Percentiles rank a stretch among this genome's conserved stretches.
phyloP scores from a whole-genome alignment of 2,113 vertebrate genomes.

The Alligator sinensis region DNA sequence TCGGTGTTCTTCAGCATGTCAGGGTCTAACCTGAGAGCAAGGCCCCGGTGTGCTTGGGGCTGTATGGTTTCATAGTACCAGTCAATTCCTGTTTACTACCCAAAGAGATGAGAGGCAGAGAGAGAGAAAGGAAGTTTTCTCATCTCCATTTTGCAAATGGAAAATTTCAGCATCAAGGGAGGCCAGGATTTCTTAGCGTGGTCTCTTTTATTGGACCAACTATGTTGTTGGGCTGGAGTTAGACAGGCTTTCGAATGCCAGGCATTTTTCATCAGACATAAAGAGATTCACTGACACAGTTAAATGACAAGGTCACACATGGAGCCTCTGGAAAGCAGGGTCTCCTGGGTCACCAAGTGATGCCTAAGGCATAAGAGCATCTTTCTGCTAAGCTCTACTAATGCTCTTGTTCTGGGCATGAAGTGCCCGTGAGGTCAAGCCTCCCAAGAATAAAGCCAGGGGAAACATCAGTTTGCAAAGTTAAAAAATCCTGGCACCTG shows the following conservation, averaged over 20 bases:
- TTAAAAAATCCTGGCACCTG: too few relatives aligned
- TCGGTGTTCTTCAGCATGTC: too few relatives aligned
- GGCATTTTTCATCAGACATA: too few relatives aligned
- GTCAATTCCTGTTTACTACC: not conserved
- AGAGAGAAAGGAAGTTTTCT: not conserved
- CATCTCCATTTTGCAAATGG: not conserved
- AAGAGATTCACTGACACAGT: too few relatives aligned
- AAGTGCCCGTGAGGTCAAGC: not conserved
- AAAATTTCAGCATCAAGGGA: not conserved
- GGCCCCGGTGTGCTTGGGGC: not conserved
- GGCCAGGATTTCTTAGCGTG: too few relatives aligned
- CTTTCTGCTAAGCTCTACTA: not conserved
- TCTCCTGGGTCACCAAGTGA: not conserved
- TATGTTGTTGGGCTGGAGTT: too few relatives aligned
- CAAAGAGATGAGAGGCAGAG: not conserved
- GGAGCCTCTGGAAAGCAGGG: not conserved
- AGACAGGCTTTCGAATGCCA: too few relatives aligned
- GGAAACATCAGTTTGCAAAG: too few relatives aligned
- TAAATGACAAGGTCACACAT: not conserved
- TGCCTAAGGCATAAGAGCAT: not conserved
- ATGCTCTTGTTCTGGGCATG: not conserved
- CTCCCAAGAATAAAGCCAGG: too few relatives aligned
- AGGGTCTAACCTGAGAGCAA: rapidly evolving
- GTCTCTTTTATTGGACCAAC: too few relatives aligned
- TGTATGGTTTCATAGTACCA: not conserved